Percentiles rank a stretch among this genome's conserved stretches.
Conservation (phyloP, 2,888 invertebrate genomes). For the Campoplex nolae region DNA sequence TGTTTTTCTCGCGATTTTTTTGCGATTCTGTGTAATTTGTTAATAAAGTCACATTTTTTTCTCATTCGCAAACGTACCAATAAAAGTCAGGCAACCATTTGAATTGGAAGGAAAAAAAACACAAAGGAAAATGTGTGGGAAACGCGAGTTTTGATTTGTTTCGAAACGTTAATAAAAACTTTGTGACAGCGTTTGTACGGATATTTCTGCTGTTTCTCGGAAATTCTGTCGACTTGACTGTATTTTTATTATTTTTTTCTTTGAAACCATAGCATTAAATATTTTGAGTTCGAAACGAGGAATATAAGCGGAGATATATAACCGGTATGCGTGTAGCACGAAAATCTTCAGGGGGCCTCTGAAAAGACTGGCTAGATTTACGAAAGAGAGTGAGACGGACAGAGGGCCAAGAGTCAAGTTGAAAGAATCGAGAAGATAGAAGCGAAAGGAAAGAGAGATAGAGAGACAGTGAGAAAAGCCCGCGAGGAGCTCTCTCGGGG, state of each 20-base stretch:
- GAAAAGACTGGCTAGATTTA: neutral
- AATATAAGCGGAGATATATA: slow-evolving; percentile 26
- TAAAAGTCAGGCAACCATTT: no score
- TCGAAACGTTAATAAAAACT: neutral
- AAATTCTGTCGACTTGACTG: neutral
- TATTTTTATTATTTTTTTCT: neutral
- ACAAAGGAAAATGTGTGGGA: neutral
- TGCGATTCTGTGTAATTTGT: slow-evolving; percentile 3
- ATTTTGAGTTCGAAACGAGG: neutral
- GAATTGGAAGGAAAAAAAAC: no score
- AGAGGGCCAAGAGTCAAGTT: slow-evolving; percentile 7
- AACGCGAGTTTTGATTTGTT: neutral
- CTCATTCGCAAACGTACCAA: neutral
- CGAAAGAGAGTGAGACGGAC: neutral
- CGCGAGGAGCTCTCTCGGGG: slow-evolving; percentile 21
- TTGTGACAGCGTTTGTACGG: neutral
- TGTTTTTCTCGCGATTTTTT: neutral
- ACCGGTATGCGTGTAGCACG: slow-evolving; percentile 68
- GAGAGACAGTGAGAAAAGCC: slow-evolving; percentile 52
- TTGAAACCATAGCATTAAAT: neutral
- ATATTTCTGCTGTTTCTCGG: neutral
- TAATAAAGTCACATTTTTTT: neutral
- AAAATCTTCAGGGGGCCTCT: neutral
- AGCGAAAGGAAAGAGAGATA: slow-evolving; percentile 35
- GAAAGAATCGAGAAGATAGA: slow-evolving; percentile 41